phyloP scores from a whole-genome alignment of 92 coral and sea anemone genomes.

The Phenganax subtilis region DNA sequence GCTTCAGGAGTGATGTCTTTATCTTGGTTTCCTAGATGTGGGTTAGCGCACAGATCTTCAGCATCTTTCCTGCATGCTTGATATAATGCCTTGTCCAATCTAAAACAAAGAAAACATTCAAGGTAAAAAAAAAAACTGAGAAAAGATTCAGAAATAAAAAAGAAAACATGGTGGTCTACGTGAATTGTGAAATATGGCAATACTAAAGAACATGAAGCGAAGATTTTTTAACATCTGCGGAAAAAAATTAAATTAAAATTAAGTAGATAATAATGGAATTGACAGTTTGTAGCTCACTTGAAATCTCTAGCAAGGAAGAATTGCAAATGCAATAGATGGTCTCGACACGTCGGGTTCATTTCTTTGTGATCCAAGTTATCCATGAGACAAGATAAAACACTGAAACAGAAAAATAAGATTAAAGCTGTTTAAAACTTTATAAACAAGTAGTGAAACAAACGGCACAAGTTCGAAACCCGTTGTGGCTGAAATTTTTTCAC shows the following conservation, averaged over 20 bases:
- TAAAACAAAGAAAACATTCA: constrained; percentile 30
- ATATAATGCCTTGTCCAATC: constrained; percentile 72
- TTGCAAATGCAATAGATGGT: constrained; percentile 78
- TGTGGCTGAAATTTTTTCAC: neutral
- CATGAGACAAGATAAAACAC: constrained; percentile 89
- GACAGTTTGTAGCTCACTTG: constrained; percentile 41
- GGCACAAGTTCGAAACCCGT: neutral
- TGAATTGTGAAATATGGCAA: too few relatives aligned
- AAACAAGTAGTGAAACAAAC: neutral
- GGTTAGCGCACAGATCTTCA: constrained; percentile 53
- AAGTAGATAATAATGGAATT: too few relatives aligned
- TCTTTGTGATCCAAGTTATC: constrained; percentile 69
- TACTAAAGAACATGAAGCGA: too few relatives aligned
- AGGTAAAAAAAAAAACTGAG: neutral
- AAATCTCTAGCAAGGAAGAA: constrained; percentile 91
- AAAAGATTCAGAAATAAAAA: too few relatives aligned
- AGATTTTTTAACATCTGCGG: too few relatives aligned
- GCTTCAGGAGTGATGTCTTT: constrained; percentile 64
- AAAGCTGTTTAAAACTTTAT: too few relatives aligned
- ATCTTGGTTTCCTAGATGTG: constrained; percentile 43
- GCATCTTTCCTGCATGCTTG: constrained; percentile 71
- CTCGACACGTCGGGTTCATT: constrained; percentile 69
- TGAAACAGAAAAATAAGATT: constrained; percentile 7
- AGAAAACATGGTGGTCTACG: too few relatives aligned
- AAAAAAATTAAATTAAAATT: too few relatives aligned